phyloP scores from a whole-genome alignment of 2,113 vertebrate species.

The Alligator sinensis region DNA sequence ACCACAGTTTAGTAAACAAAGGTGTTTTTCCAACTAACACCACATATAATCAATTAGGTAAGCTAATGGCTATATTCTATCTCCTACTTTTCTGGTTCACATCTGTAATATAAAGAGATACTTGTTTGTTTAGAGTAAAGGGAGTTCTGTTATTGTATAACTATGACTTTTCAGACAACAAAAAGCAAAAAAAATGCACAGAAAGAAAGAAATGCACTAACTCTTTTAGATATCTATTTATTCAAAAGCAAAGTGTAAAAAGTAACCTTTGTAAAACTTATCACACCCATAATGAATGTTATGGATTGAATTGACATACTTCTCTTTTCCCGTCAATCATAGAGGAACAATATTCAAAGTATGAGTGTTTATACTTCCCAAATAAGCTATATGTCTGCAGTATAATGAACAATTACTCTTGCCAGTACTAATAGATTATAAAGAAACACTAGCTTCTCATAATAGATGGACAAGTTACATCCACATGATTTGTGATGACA shows the following conservation, averaged over 20 bases:
- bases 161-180: background rate
- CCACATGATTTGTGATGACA: background rate
- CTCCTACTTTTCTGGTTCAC: background rate
- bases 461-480: background rate
- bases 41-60: background rate
- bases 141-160: background rate
- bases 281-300: background rate
- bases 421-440: background rate
- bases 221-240: background rate
- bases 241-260: conserved; percentile 12
- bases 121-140: background rate
- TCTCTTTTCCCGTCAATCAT: fast-evolving
- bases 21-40: background rate
- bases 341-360: fast-evolving
- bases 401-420: background rate
- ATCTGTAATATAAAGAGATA: background rate
- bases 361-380: background rate
- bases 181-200: background rate
- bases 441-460: background rate
- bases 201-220: background rate
- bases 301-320: background rate
- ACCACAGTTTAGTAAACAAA: background rate
- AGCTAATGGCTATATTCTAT: background rate
- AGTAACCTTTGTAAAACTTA: background rate
- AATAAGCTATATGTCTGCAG: background rate